Evolutionary conservation across 1,140 invertebrate genomes (phyloP), one percentile per base, ranked within the genome.

Genomic region (Heliconius congener): DNA sequence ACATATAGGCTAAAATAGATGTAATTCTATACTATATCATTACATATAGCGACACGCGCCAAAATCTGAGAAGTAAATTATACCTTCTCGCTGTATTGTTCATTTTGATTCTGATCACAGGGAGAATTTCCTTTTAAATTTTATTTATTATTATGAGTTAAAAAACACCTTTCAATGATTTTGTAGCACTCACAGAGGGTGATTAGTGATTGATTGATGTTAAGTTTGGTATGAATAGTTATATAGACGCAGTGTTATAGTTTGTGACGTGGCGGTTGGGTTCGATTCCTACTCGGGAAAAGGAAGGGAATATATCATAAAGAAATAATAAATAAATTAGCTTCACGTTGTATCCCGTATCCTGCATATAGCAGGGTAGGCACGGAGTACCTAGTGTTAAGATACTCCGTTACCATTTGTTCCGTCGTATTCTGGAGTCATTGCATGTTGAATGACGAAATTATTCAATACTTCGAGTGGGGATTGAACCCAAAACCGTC

Each of bases 11-110:
- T 66, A 66, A 66, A 30, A 30, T 27, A 72, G 18, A 34, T 72
- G 76, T 55, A 77, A 77, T 34, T 18, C 71, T 57, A 77, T 34
- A 77, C 71, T 42, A 55, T 77, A 16, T 34, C 34, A 77, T 77
- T 77, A 77, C 34, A 52, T 30, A 39, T 52, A 34, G 13, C 76
- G 76, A 72, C 76, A 77, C 76, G 76, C 76, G 76, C 46, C 76
- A 55, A 60, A 76, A 81, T 76, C 30, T 74, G 80, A 81, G 75
- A 81, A 77, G 70, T 71, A 81, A 81, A 81, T 81, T 81, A 74
- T 70, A 27, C 46, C 16, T 57, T 50, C 42, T 39, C 27, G 46
- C 57, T 74, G 19, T 72, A 60, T 81, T 81, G 80, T 81, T 81
- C 80, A 78, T 81, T 81, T 81, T 23, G 60, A 72, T 75, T 81